phyloP scores from a whole-genome alignment of 1,140 invertebrate genomes.

The Lasioglossum albipes region DNA sequence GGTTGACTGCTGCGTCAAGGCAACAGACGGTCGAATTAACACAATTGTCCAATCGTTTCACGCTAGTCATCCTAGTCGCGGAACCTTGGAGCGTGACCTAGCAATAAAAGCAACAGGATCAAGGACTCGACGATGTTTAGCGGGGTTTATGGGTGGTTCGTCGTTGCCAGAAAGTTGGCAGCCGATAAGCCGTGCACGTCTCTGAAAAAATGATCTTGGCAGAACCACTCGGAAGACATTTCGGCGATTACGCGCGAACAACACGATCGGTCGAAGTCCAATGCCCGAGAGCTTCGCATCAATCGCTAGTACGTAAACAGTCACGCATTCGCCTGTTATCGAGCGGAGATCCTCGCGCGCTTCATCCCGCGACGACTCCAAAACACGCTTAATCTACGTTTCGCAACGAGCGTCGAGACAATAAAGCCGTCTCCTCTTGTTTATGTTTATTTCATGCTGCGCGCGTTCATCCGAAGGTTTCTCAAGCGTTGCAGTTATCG shows the following conservation, averaged over 20 bases:
- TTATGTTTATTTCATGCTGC: too few species aligned
- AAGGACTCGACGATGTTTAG: neutral
- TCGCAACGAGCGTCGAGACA: neutral
- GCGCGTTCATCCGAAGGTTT: too few species aligned
- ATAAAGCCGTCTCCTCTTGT: too few species aligned
- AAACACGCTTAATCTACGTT: neutral
- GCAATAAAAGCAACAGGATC: neutral
- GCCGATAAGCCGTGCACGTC: neutral
- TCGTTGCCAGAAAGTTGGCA: constrained; percentile 9
- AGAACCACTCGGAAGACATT: constrained; percentile 1
- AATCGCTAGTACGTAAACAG: constrained; percentile 14
- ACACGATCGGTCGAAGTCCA: constrained; percentile 15
- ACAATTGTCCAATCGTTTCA: neutral
- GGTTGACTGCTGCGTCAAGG: neutral
- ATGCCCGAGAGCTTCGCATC: constrained; percentile 20
- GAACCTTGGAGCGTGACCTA: neutral
- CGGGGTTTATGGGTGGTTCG: neutral
- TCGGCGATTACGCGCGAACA: neutral
- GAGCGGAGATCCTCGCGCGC: neutral
- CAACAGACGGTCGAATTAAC: neutral
- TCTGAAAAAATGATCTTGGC: constrained; percentile 19
- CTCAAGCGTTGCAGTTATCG: too few species aligned
- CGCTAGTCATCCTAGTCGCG: neutral
- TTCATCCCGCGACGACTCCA: neutral
- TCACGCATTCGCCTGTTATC: neutral